These are phyloP conservation scores for Phallusia fumigata DNA, from an alignment of 23 tunicate genomes.

Conservation along the genomic window DNA sequence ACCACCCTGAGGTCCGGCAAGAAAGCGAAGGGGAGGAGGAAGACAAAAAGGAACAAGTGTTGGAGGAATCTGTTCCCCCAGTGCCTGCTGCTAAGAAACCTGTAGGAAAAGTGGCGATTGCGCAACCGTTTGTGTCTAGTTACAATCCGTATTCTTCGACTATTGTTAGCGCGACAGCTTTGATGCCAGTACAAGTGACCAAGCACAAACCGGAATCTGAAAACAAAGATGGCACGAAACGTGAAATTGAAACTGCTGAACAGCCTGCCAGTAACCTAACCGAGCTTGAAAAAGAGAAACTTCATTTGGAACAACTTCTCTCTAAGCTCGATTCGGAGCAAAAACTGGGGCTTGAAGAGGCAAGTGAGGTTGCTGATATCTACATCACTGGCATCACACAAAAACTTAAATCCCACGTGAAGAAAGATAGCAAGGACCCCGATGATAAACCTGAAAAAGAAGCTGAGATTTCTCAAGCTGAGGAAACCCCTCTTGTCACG, in stretches of 20 bases:
- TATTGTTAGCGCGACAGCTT: neutral
- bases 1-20: neutral
- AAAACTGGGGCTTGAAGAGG: conserved; percentile 52
- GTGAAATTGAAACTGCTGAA: neutral
- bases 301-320: conserved; percentile 53
- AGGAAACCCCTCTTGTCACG: neutral
- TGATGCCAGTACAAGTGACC: neutral
- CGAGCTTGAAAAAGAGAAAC: conserved; percentile 69
- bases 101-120: conserved; percentile 31
- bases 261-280: conserved; percentile 14
- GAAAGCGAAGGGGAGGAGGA: neutral
- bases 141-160: conserved; percentile 1
- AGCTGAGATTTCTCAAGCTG: neutral
- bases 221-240: neutral
- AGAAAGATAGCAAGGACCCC: conserved; percentile 8
- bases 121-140: conserved; percentile 29
- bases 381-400: conserved; percentile 35
- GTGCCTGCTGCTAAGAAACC: neutral
- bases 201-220: neutral
- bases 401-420: conserved; percentile 33
- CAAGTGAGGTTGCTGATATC: conserved; percentile 61
- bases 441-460: neutral
- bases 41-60: neutral
- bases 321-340: conserved; percentile 73
- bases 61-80: neutral